Conservation (phyloP, 2,113 vertebrate species). For the Myodes glareolus region DNA sequence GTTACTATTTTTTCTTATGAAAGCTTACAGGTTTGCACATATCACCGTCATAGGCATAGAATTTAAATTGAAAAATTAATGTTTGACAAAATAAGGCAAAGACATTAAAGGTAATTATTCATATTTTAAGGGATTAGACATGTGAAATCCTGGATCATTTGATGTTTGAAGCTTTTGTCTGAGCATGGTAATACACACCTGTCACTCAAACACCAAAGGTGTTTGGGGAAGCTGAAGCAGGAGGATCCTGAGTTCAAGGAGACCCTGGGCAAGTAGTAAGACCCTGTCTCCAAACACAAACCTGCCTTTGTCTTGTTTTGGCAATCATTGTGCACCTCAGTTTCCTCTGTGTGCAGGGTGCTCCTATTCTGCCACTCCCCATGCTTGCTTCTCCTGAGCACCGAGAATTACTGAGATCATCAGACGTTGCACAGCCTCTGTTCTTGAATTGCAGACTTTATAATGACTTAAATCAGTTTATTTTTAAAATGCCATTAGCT, state of each 20-base stretch:
- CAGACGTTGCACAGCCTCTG: constrained; percentile 1
- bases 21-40: constrained; percentile 28
- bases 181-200: not conserved
- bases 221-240: not conserved
- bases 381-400: constrained; percentile 29
- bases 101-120: not conserved
- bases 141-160: constrained; percentile 39
- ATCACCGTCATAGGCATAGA: not conserved
- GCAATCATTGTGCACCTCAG: constrained; percentile 48
- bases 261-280: not conserved
- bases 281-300: not conserved
- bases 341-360: constrained; percentile 23
- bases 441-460: constrained; percentile 36
- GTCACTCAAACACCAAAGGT: not conserved
- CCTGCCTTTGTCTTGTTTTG: not conserved
- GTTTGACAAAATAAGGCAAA: constrained; percentile 51
- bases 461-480: constrained; percentile 10
- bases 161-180: constrained; percentile 39
- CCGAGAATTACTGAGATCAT: constrained; percentile 46
- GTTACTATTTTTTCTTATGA: constrained; percentile 16
- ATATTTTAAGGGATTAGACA: constrained; percentile 41
- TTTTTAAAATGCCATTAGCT: not conserved
- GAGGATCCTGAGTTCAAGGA: not conserved
- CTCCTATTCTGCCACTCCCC: not conserved
- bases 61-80: constrained; percentile 50